A percentile compares a stretch with the other conserved stretches of the same genome.
phyloP scores from a whole-genome alignment of 1,140 invertebrate genomes.

The Pseudomyrmex dendroicus region DNA sequence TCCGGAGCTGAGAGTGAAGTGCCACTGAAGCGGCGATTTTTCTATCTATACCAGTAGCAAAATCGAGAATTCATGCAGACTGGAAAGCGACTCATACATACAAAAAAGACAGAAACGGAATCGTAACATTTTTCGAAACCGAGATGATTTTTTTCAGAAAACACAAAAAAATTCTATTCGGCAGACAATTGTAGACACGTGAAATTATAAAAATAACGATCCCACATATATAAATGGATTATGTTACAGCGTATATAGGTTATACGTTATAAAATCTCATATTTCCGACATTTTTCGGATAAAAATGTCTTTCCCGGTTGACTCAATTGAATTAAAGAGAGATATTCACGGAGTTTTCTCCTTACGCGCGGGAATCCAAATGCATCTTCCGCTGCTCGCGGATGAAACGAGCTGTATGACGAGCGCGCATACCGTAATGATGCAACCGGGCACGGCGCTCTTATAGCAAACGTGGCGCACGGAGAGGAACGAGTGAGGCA shows the following conservation, averaged over 20 bases:
- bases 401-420: constrained; percentile 71
- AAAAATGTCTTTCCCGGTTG: neutral
- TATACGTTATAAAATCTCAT: neutral
- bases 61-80: constrained; percentile 46
- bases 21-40: constrained; percentile 34
- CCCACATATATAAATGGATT: no score
- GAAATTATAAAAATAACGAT: no score
- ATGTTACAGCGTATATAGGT: neutral
- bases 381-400: constrained; percentile 33
- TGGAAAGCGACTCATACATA: neutral
- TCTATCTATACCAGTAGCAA: constrained; percentile 31
- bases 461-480: constrained; percentile 78
- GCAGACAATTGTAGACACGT: no score
- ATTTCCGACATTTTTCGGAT: constrained; percentile 4
- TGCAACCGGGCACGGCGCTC: constrained; percentile 72
- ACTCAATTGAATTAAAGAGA: constrained; percentile 26
- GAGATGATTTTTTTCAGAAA: neutral
- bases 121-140: neutral
- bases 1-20: constrained; percentile 22
- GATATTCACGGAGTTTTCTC: neutral
- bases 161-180: neutral
- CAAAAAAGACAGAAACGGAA: constrained; percentile 3
- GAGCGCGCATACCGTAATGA: constrained; percentile 59
- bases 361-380: constrained; percentile 3
- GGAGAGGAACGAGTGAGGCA: constrained; percentile 78